These are phyloP conservation scores for Centropus bengalensis DNA, from an alignment of 2,113 vertebrate genomes.

Conservation along the genomic window DNA sequence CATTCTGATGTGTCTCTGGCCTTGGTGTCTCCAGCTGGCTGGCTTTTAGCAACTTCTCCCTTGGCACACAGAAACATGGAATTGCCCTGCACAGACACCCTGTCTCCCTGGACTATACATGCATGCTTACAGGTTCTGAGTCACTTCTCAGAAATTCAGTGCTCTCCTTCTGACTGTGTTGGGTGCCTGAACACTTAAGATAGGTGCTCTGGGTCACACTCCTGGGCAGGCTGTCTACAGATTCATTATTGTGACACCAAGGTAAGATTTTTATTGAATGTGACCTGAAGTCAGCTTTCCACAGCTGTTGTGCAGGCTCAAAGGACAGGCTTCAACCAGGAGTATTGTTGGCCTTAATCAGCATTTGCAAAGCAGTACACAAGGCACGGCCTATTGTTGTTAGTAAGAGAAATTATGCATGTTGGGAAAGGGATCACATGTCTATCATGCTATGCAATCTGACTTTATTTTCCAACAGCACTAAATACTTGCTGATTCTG, in stretches of 20 bases:
- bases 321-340: not conserved
- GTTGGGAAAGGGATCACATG: not conserved
- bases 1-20: not conserved
- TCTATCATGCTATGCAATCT: not conserved
- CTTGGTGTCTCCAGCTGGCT: not conserved
- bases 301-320: not conserved
- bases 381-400: not conserved
- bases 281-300: not conserved
- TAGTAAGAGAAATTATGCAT: not conserved
- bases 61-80: rapidly evolving
- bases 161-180: not conserved
- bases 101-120: not conserved
- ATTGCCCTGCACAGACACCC: not conserved
- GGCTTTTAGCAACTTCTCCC: not conserved
- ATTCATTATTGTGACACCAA: not conserved
- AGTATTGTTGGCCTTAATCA: not conserved
- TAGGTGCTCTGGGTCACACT: not conserved
- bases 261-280: not conserved
- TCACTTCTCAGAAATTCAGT: not conserved
- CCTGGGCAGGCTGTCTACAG: not conserved
- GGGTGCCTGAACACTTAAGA: not conserved
- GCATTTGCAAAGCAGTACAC: not conserved
- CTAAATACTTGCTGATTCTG: not conserved
- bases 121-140: not conserved
- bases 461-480: constrained; percentile 11